A percentile compares a stretch with the other conserved stretches of the same genome.
Evolutionary conservation across 2,888 invertebrate genomes (phyloP).

Genomic region (Xylota sylvarum): DNA sequence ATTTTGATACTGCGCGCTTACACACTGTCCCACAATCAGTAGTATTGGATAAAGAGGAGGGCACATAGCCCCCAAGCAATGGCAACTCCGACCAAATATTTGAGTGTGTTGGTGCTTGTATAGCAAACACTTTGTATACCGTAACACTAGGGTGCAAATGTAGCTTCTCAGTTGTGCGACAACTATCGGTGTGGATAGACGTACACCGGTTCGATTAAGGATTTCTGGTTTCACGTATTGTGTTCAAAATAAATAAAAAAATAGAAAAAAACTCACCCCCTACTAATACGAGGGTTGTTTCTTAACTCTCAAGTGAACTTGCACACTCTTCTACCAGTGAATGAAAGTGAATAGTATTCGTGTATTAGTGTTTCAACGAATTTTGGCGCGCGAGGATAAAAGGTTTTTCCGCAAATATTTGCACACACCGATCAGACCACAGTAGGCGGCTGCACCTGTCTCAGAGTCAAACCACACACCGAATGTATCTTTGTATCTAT

Average conservation of each 20-base stretch:
- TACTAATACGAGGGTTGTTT: constrained; percentile 53
- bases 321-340: constrained; percentile 37
- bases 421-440: constrained; percentile 34
- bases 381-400: constrained; percentile 76
- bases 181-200: constrained; percentile 87
- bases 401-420: constrained; percentile 56
- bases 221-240: constrained; percentile 48
- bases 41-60: constrained; percentile 74
- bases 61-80: constrained; percentile 53
- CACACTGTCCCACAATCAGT: constrained; percentile 30
- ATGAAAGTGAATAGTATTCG: constrained; percentile 56
- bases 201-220: constrained; percentile 81
- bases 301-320: constrained; percentile 28
- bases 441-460: constrained; percentile 67
- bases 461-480: constrained; percentile 4
- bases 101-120: constrained; percentile 40
- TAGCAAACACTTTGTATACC: constrained; percentile 32
- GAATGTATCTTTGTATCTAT: background rate
- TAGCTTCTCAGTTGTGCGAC: constrained; percentile 87
- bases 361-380: constrained; percentile 44
- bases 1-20: constrained; percentile 69
- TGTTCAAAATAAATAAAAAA: constrained; percentile 12
- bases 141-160: constrained; percentile 77
- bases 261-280: constrained; percentile 50
- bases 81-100: constrained; percentile 52